Percentiles rank a stretch among this genome's conserved stretches.
Evolutionary conservation across 2,797 vertebrate genomes (phyloP).

Genomic region (Acanthis flammea): DNA sequence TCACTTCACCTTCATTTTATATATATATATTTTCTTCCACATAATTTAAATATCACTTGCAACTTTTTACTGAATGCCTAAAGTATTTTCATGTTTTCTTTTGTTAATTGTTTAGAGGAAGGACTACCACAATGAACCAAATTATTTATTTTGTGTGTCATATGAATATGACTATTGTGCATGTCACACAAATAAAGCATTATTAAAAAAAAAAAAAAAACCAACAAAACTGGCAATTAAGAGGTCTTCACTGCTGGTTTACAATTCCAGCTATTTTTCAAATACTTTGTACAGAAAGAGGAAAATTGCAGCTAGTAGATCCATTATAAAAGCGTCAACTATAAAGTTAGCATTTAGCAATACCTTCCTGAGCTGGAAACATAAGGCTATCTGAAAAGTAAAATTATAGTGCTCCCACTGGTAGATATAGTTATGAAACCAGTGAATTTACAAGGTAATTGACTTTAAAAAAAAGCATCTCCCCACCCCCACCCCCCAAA

Average conservation of each 20-base stretch:
- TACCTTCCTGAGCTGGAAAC: not conserved
- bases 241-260: not conserved
- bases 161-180: not conserved
- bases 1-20: not conserved
- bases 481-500: fast-evolving
- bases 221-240: not conserved
- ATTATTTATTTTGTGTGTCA: not conserved
- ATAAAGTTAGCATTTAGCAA: not conserved
- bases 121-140: not conserved
- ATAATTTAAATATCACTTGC: not conserved
- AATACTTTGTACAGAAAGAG: not conserved
- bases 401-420: not conserved
- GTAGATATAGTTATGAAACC: not conserved
- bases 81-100: not conserved
- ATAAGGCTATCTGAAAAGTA: not conserved
- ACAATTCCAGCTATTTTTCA: not conserved
- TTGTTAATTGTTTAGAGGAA: not conserved
- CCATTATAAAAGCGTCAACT: not conserved
- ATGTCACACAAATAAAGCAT: not conserved
- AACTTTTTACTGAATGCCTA: not conserved
- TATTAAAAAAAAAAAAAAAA: not conserved
- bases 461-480: not conserved
- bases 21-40: not conserved
- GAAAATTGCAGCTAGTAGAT: not conserved
- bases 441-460: not conserved